Percentiles rank a stretch among this genome's conserved stretches.
These are phyloP conservation scores for Synanthedon formicaeformis DNA, from an alignment of 2,888 invertebrate genomes.

Conservation along the genomic window DNA sequence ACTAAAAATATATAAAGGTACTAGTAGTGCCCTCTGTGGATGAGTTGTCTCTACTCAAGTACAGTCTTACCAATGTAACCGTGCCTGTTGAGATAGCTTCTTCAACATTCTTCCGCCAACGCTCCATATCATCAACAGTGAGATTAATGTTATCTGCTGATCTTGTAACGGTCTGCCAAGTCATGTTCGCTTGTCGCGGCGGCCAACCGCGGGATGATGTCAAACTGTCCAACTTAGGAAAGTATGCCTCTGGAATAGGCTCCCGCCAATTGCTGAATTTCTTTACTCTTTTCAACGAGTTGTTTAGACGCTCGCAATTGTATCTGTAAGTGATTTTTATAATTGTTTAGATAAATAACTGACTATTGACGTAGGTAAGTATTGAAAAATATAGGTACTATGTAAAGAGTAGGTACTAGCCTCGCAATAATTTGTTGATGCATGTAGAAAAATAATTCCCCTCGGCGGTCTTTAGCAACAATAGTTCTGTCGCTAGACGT, in stretches of 20 bases:
- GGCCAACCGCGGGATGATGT: slow-evolving; percentile 80
- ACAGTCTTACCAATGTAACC: slow-evolving; percentile 59
- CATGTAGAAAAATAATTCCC: slow-evolving; percentile 86
- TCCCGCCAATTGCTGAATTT: slow-evolving; percentile 74
- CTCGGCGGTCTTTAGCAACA: slow-evolving; percentile 81
- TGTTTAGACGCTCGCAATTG: slow-evolving; percentile 82
- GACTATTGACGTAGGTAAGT: too few relatives aligned
- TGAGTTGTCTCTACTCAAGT: too few relatives aligned
- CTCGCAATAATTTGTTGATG: slow-evolving; percentile 70
- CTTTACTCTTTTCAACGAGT: slow-evolving; percentile 73
- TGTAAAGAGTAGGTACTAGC: slow-evolving; percentile 19
- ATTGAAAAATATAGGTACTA: neutral
- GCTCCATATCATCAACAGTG: slow-evolving; percentile 76
- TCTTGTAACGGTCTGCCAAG: slow-evolving; percentile 74
- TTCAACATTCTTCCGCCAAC: slow-evolving; percentile 80
- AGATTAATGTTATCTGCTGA: slow-evolving; percentile 71
- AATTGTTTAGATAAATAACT: too few relatives aligned
- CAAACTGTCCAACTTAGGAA: slow-evolving; percentile 82
- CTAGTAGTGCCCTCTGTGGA: too few relatives aligned
- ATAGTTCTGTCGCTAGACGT: slow-evolving; percentile 64
- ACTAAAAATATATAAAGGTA: too few relatives aligned
- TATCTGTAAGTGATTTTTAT: slow-evolving; percentile 53
- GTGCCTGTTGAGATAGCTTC: slow-evolving; percentile 80
- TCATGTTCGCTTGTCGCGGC: slow-evolving; percentile 72
- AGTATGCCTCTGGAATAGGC: slow-evolving; percentile 82